phyloP scores from a whole-genome alignment of 2,888 invertebrate species.

The Panorpa germanica region DNA sequence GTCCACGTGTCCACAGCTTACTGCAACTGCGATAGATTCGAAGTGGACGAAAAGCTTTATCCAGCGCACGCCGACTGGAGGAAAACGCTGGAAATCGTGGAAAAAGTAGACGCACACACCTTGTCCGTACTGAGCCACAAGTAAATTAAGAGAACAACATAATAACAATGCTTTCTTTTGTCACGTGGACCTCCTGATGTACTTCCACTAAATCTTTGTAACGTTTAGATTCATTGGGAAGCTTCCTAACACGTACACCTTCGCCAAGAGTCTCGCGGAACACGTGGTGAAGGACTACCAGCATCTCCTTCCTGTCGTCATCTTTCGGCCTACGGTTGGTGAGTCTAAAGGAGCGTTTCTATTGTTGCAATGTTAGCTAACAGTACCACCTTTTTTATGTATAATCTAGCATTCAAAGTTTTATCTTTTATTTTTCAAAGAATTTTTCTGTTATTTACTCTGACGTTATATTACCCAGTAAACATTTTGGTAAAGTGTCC shows the following conservation, averaged over 20 bases:
- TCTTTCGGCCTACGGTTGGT: slow-evolving; percentile 84
- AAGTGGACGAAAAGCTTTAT: slow-evolving; percentile 60
- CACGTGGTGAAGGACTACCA: slow-evolving; percentile 50
- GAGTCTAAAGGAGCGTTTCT: too few relatives aligned
- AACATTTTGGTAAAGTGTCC: too few relatives aligned
- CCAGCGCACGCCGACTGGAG: slow-evolving; percentile 49
- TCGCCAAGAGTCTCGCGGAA: slow-evolving; percentile 77
- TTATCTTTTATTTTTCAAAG: too few relatives aligned
- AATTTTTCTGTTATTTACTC: too few relatives aligned
- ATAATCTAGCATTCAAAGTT: neutral
- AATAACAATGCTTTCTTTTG: too few relatives aligned
- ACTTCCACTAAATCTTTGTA: neutral
- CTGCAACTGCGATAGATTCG: slow-evolving; percentile 55
- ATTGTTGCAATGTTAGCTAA: too few relatives aligned
- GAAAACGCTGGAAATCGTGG: slow-evolving; percentile 41
- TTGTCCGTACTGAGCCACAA: slow-evolving; percentile 38
- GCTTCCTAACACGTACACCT: slow-evolving; percentile 82
- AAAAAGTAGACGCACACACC: slow-evolving; percentile 33
- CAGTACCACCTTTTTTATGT: too few relatives aligned
- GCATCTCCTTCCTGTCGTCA: slow-evolving; percentile 47
- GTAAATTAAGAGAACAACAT: too few relatives aligned
- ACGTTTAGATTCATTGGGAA: slow-evolving; percentile 32
- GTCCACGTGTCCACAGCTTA: slow-evolving; percentile 80
- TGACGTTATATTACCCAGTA: too few relatives aligned
- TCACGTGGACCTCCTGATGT: too few relatives aligned